Percentiles rank a stretch among this genome's conserved stretches.
These are phyloP conservation scores for Ptychobarbus kaznakovi DNA, from an alignment of 2,797 vertebrate species.

Conservation along the genomic window DNA sequence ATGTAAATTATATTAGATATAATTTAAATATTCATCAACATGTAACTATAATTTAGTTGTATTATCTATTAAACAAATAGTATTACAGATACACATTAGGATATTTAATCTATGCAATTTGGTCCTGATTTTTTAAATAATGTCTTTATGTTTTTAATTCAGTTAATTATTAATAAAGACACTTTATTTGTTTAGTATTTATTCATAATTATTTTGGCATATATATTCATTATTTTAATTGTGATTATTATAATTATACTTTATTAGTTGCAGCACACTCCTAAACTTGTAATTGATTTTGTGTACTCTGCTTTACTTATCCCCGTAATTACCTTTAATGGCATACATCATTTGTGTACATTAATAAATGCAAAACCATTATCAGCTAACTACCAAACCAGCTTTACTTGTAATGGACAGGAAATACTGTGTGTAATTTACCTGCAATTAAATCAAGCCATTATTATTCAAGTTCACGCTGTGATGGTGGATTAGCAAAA, in stretches of 20 bases:
- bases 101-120: not conserved
- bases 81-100: not conserved
- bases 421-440: slow-evolving; percentile 54
- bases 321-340: slow-evolving; percentile 13
- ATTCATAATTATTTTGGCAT: not conserved
- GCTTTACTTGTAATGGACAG: slow-evolving; percentile 46
- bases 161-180: not conserved
- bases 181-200: not conserved
- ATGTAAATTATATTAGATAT: not conserved
- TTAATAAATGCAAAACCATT: slow-evolving; percentile 46
- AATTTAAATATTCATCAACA: not conserved
- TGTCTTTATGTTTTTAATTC: not conserved
- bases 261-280: not conserved
- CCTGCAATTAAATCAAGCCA: slow-evolving; percentile 52
- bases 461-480: slow-evolving; percentile 55
- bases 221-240: not conserved
- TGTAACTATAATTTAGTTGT: not conserved
- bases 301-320: slow-evolving; percentile 1
- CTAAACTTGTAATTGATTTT: not conserved
- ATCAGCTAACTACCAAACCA: slow-evolving; percentile 35
- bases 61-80: not conserved
- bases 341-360: slow-evolving; percentile 17
- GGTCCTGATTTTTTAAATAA: not conserved
- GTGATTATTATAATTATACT: not conserved
- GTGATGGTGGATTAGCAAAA: slow-evolving; percentile 44